Evolutionary conservation across 1,140 invertebrate species (phyloP), one percentile per base, ranked within the genome.

Genomic region (Drosophila baimaii): DNA sequence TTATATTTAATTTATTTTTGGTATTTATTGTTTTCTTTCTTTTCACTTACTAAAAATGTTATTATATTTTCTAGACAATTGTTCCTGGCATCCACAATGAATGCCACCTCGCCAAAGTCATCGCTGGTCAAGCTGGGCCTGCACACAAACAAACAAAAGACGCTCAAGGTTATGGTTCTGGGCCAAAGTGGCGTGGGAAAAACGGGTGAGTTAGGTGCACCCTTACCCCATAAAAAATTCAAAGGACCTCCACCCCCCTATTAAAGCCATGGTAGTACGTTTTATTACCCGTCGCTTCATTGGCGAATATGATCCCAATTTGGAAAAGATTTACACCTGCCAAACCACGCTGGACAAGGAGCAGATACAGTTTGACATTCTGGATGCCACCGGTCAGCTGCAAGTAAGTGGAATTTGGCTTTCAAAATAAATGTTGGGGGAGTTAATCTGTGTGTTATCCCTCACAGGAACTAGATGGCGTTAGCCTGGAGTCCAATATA

Each of bases 221-320:
- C n/a, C n/a, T n/a, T n/a, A n/a, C n/a, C n/a, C n/a, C n/a, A n/a
- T n/a, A n/a, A n/a, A n/a, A n/a, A n/a, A n/a, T n/a, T 64, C 19
- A 43, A 70, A 21, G 37, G 35, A 39, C 33, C 12, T 29, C n/a
- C n/a, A 13, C 21, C 25, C 27, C 27, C 29, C 27, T 29, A 15
- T 33, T 46, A 88, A n/a, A n/a, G 96, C 96, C 17, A 93, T 97
- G 92, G 95, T 96, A 10, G 96, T 97, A 15, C 93, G 96, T 79
- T 97, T 96, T 81, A 95, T 97, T 29, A 97, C 96, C 8, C 93
- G 94, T 29, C 93, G 96, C n/a, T 97, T 95, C 89, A 97, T 97
- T 68, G 96, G 96, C 25, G 96, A 97, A 92, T 97, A 97, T 86
- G 96, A 97, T 88, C 95, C 96, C 3, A 95, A 93, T 74, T 92